Percentiles rank a stretch among this genome's conserved stretches.
Conservation (phyloP, 2,797 vertebrate species). For the Gallinago nigripennis region DNA sequence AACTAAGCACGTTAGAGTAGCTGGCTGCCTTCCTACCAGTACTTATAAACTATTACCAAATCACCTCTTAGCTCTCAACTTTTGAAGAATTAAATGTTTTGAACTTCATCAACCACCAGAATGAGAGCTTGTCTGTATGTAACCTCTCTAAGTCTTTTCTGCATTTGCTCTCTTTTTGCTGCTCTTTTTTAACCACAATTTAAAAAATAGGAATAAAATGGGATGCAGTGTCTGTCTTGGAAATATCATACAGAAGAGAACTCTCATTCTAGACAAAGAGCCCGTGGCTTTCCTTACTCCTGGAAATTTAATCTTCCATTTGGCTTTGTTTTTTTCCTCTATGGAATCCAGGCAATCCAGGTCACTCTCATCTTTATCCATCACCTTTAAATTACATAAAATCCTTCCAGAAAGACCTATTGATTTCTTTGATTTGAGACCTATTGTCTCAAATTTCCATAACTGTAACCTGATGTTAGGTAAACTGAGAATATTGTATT, state of each 20-base stretch:
- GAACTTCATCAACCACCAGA: not conserved
- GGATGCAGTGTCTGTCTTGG: not conserved
- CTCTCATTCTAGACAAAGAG: not conserved
- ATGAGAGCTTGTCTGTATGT: not conserved
- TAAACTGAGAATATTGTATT: not conserved
- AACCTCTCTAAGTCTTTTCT: not conserved
- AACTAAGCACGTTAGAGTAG: not conserved
- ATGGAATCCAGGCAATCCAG: not conserved
- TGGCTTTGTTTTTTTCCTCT: constrained; percentile 28
- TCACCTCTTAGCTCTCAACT: not conserved
- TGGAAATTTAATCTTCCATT: constrained; percentile 32
- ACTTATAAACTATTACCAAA: not conserved
- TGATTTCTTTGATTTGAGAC: too few species aligned
- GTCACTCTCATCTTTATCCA: not conserved
- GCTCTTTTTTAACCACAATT: not conserved
- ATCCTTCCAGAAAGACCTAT: not conserved
- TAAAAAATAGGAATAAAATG: not conserved
- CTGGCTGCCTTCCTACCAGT: not conserved
- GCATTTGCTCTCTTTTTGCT: not conserved
- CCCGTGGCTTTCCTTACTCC: not conserved
- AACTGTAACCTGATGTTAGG: not conserved
- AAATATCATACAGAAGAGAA: not conserved
- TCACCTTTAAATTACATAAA: not conserved
- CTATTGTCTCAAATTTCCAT: not conserved
- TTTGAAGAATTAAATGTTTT: not conserved